Evolutionary conservation across 2,888 invertebrate genomes (phyloP).

Genomic region (Caenorhabditis sinica): DNA sequence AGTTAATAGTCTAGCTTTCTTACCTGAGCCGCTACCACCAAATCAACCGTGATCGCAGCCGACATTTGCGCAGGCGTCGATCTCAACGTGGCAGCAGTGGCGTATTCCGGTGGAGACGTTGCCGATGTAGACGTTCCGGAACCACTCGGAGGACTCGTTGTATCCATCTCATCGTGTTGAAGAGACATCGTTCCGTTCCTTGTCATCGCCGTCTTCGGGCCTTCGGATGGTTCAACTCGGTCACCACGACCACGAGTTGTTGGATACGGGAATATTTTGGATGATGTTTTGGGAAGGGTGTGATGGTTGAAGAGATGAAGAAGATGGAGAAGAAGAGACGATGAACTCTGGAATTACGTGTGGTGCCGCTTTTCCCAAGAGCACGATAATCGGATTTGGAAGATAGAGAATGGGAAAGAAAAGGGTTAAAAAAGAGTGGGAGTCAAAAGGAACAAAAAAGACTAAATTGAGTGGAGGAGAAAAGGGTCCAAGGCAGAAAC

Average conservation of each 20-base stretch:
- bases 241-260: conserved; percentile 49
- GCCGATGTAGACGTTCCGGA: conserved; percentile 47
- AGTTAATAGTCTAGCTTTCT: not conserved
- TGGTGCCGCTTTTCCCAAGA: conserved; percentile 46
- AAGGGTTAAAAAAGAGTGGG: conserved; percentile 16
- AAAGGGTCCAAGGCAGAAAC: too few species aligned
- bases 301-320: conserved; percentile 6
- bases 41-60: conserved; percentile 73
- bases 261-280: conserved; percentile 56
- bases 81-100: conserved; percentile 76
- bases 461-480: conserved; percentile 33
- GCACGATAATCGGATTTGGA: conserved; percentile 47
- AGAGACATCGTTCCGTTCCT: conserved; percentile 33
- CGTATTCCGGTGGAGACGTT: conserved; percentile 73
- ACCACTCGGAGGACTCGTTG: conserved; percentile 50
- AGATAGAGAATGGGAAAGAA: conserved; percentile 18
- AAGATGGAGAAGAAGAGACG: conserved; percentile 7
- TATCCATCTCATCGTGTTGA: conserved; percentile 58
- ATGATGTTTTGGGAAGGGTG: conserved; percentile 4
- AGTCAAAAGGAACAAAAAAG: conserved; percentile 40
- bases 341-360: conserved; percentile 34
- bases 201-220: conserved; percentile 33
- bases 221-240: conserved; percentile 41
- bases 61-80: conserved; percentile 82
- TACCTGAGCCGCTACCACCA: conserved; percentile 75